A percentile compares a stretch with the other conserved stretches of the same genome.
Conservation (phyloP, 2,888 invertebrate species). For the Clanis bilineata region DNA sequence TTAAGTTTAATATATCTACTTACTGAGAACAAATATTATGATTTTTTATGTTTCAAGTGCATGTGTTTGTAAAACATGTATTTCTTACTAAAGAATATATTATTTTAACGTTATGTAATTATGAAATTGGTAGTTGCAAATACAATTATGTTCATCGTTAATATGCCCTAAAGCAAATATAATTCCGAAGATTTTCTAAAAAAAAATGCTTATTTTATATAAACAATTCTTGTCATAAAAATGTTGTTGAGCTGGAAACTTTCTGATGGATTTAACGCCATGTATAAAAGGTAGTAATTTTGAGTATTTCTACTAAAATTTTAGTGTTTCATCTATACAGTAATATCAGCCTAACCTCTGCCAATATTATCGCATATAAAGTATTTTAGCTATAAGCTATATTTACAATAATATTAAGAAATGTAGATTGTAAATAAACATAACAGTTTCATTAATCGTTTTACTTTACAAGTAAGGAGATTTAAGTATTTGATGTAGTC, state of each 20-base stretch:
- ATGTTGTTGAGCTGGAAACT: too few species aligned
- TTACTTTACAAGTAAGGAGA: not conserved
- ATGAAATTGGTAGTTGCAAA: not conserved
- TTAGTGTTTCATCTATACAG: conserved; percentile 2
- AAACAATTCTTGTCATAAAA: too few species aligned
- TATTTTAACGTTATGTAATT: too few species aligned
- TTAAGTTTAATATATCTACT: not conserved
- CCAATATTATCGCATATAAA: conserved; percentile 14
- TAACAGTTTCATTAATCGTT: not conserved
- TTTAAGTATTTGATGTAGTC: not conserved
- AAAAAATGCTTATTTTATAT: too few species aligned
- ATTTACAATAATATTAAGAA: not conserved
- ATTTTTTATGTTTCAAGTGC: not conserved
- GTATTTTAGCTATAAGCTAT: conserved; percentile 10
- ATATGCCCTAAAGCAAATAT: not conserved
- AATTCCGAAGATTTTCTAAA: too few species aligned
- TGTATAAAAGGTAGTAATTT: not conserved
- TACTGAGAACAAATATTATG: too few species aligned
- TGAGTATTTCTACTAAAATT: not conserved
- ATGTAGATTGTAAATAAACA: conserved; percentile 10
- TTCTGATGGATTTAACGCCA: too few species aligned
- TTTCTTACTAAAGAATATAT: too few species aligned
- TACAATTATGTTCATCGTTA: not conserved
- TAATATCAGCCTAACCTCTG: conserved; percentile 12
- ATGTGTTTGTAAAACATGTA: too few species aligned